phyloP scores from a whole-genome alignment of 2,113 vertebrate species.

The Delphinus delphis region DNA sequence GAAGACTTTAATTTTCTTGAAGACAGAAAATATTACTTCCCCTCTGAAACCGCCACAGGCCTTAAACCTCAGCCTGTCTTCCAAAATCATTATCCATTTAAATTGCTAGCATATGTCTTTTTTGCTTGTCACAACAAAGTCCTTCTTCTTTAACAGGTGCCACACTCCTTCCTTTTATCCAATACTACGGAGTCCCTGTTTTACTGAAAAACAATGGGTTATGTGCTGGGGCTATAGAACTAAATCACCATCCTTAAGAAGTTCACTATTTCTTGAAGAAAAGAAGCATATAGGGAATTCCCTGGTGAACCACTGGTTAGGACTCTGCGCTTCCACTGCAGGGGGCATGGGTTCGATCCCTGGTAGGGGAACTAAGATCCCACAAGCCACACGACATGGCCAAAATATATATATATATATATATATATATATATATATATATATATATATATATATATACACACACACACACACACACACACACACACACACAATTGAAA shows the following conservation, averaged over 20 bases:
- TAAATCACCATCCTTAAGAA: background rate
- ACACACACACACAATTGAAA: background rate
- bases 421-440: too few relatives aligned
- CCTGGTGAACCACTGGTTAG: too few relatives aligned
- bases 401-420: too few relatives aligned
- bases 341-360: too few relatives aligned
- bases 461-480: too few relatives aligned
- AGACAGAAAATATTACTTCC: background rate
- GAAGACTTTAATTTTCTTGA: background rate
- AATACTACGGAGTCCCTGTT: background rate
- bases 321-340: too few relatives aligned
- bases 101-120: background rate
- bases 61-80: background rate
- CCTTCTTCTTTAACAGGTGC: background rate
- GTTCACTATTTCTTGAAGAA: background rate
- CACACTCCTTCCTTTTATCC: background rate
- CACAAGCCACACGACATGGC: too few relatives aligned
- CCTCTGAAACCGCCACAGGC: background rate
- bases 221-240: background rate
- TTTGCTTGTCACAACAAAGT: background rate
- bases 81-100: background rate
- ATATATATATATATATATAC: too few relatives aligned
- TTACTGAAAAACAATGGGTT: background rate
- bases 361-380: too few relatives aligned
- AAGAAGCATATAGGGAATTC: background rate